Conservation (phyloP, 1,140 invertebrate genomes). For the Vollenhovia emeryi region DNA sequence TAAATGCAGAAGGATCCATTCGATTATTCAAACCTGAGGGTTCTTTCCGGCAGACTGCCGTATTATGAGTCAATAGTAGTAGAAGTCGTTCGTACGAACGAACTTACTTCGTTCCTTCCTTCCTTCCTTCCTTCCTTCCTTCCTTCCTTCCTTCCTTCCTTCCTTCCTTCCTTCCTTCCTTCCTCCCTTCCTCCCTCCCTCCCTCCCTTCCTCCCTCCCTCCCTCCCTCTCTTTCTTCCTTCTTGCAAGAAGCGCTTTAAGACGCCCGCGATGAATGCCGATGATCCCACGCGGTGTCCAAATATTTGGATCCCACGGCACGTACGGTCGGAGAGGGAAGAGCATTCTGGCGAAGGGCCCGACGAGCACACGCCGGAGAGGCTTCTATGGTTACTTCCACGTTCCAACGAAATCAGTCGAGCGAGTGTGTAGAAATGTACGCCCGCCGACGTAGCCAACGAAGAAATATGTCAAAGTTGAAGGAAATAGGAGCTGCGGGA, state of each 20-base stretch:
- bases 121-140: conserved; percentile 47
- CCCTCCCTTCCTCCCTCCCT: conserved; percentile 35
- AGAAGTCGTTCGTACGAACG: conserved; percentile 47
- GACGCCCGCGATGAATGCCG: conserved; percentile 59
- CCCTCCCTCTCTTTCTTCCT: conserved; percentile 16
- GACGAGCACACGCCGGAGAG: conserved; percentile 32
- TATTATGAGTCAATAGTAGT: conserved; percentile 62
- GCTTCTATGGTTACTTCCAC: conserved; percentile 46
- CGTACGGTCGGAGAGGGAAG: conserved; percentile 47
- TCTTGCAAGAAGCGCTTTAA: conserved; percentile 61
- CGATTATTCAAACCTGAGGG: conserved; percentile 58
- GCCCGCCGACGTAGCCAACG: conserved; percentile 29
- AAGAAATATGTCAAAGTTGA: conserved; percentile 58
- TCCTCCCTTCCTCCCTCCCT: conserved; percentile 36
- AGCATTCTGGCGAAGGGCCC: conserved; percentile 55
- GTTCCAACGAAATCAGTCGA: conserved; percentile 54
- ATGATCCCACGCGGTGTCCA: conserved; percentile 61
- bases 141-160: conserved; percentile 18
- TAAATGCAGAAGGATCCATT: conserved; percentile 54
- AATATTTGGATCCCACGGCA: conserved; percentile 66
- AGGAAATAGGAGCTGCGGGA: conserved; percentile 38
- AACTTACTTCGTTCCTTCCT: conserved; percentile 50
- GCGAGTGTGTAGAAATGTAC: conserved; percentile 48
- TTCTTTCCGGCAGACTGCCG: conserved; percentile 20
- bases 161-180: conserved; percentile 25